Conservation (phyloP, 2,888 invertebrate species). For the Orthosia gracilis region DNA sequence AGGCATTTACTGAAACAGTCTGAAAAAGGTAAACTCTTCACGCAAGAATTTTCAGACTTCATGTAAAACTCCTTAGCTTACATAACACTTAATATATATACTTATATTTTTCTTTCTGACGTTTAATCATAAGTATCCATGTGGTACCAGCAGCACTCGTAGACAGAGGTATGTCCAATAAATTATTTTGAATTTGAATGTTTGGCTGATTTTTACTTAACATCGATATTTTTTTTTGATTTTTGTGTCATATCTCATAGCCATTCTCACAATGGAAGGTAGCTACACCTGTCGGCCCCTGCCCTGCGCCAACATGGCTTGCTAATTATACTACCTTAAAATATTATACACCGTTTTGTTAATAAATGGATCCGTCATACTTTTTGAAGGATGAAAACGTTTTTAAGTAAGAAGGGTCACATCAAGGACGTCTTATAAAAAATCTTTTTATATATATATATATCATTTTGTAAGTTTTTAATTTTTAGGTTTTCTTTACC, state of each 20-base stretch:
- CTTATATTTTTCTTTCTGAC: too few relatives aligned
- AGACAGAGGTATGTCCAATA: too few relatives aligned
- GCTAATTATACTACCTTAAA: constrained; percentile 46
- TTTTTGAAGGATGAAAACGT: constrained; percentile 32
- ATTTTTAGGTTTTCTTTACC: too few relatives aligned
- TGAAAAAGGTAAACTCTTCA: not conserved
- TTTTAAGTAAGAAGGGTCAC: constrained; percentile 9
- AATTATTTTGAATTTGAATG: too few relatives aligned
- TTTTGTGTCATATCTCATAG: constrained; percentile 5
- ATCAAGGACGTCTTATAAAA: constrained; percentile 9
- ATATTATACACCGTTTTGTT: constrained; percentile 49
- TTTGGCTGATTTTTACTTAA: not conserved
- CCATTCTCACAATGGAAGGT: constrained; percentile 1
- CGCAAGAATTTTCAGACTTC: not conserved
- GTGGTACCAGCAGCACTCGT: too few relatives aligned
- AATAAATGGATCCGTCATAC: constrained; percentile 19
- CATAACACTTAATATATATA: too few relatives aligned
- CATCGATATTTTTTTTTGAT: not conserved
- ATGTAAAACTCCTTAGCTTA: too few relatives aligned
- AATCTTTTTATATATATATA: too few relatives aligned
- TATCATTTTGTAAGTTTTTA: too few relatives aligned
- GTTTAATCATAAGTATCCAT: too few relatives aligned
- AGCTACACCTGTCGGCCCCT: constrained; percentile 39
- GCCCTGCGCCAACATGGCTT: constrained; percentile 35
- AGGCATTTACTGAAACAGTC: too few relatives aligned